A percentile compares a stretch with the other conserved stretches of the same genome.
Conservation (phyloP, 1,140 invertebrate species). For the Varroa destructor region DNA sequence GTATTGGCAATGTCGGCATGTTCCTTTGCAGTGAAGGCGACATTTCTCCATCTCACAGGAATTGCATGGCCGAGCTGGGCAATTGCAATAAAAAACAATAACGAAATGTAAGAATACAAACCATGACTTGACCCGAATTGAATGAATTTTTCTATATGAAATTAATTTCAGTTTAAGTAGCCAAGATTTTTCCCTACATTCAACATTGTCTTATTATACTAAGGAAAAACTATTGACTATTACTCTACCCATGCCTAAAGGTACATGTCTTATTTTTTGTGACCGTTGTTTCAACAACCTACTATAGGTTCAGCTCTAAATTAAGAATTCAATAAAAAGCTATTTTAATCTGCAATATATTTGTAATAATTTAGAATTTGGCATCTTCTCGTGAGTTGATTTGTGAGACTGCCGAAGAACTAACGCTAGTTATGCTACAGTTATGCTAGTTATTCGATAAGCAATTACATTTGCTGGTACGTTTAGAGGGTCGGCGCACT, state of each 20-base stretch:
- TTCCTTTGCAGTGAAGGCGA: slow-evolving; percentile 4
- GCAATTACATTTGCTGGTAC: too few relatives aligned
- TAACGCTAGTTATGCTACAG: slow-evolving; percentile 4
- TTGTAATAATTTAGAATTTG: too few relatives aligned
- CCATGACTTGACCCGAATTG: not conserved
- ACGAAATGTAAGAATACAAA: not conserved
- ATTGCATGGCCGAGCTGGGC: slow-evolving; percentile 14
- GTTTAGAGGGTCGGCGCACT: too few relatives aligned
- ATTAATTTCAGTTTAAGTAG: not conserved
- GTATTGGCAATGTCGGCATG: slow-evolving; percentile 2
- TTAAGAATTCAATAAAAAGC: too few relatives aligned
- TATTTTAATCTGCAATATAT: too few relatives aligned
- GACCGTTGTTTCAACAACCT: too few relatives aligned
- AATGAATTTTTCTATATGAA: not conserved
- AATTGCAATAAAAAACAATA: not conserved
- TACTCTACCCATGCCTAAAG: too few relatives aligned
- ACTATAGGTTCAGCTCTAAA: too few relatives aligned
- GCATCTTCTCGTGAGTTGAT: not conserved
- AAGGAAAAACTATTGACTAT: too few relatives aligned
- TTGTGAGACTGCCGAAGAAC: not conserved
- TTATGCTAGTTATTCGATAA: too few relatives aligned
- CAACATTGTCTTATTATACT: not conserved
- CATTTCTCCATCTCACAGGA: slow-evolving; percentile 8
- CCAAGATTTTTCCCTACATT: slow-evolving; percentile 1
- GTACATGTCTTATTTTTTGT: too few relatives aligned